Base-by-base conservation (phyloP, 1,140 invertebrate genomes). In the Helicorthomorpha holstii region DNA sequence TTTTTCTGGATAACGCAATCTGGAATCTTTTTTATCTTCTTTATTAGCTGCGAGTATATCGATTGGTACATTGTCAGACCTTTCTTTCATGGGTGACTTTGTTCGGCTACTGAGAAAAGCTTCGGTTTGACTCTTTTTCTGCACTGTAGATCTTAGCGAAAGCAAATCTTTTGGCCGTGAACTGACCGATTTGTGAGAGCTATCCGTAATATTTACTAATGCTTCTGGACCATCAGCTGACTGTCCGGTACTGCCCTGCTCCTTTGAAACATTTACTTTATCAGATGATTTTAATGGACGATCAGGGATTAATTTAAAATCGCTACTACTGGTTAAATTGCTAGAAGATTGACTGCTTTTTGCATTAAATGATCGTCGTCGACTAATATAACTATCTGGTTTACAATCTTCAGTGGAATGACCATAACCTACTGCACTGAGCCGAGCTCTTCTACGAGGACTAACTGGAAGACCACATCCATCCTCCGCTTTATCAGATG, bases 401-500 rank as follows among this genome's bases (percentile, higher is more conserved):
- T 34, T 16, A 34, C 29, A 7, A n/a, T n/a, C n/a, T 34, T 34
- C 29, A 7, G 29, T 34, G 16, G 29, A 16, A 16, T 16, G 7
- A 7, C 16, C 29, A 7, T 7, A 34, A 34, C 7, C 7, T 34
- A 16, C 16, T 16, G 29, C 16, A 34, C 29, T 34, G 29, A 34
- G 29, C 16, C 45, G 53, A 14, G 25, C n/a, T 43, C 38, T 22
- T 63, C 51, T 53, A 27, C 52, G 57, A 12, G 52, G 50, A 12
- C 21, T 50, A 19, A 53, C 50, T 19, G 50, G 50, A 3, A 50
- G n/a, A 41, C 34, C 51, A 3, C 48, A 34, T 24, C 48, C 29
- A 27, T 55, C 51, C 16, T 49, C 41, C 7, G 51, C 41, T 27
- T 49, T 54, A 49, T 56, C 10, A 26, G 53, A 47, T 48, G 46